Conservation (phyloP, 2,113 vertebrate species). For the Tenebrosternarchus preto region DNA sequence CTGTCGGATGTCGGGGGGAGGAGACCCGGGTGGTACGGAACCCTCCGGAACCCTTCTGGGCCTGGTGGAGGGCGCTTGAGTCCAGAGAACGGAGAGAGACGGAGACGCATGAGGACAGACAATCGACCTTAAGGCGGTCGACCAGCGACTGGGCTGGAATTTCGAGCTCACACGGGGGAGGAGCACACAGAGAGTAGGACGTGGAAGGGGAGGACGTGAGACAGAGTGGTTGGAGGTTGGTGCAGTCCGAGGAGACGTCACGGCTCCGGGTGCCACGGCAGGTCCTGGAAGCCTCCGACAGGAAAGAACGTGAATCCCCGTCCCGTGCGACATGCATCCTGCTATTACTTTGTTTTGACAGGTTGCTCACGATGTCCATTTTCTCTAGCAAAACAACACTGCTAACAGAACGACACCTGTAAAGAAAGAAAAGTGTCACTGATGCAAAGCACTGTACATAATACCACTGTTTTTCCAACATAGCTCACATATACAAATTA, state of each 20-base stretch:
- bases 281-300: neutral
- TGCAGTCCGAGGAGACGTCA: neutral
- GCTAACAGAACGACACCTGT: conserved; percentile 15
- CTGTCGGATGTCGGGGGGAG: neutral
- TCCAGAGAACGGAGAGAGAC: conserved; percentile 38
- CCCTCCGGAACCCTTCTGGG: neutral
- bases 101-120: conserved; percentile 41
- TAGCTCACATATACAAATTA: no score
- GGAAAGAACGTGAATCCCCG: neutral
- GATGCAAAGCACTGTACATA: neutral
- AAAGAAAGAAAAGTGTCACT: conserved; percentile 26
- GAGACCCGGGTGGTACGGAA: neutral
- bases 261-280: neutral
- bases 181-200: neutral
- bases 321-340: neutral
- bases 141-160: neutral
- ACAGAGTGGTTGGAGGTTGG: neutral
- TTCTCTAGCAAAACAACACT: conserved; percentile 18
- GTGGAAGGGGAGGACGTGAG: neutral
- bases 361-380: neutral
- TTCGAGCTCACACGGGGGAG: neutral
- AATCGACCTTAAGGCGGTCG: conserved; percentile 44
- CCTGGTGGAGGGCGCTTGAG: neutral
- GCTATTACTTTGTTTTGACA: neutral
- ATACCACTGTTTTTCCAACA: no score